Evolutionary conservation across 2,113 vertebrate genomes (phyloP).

Genomic region (Bos indicus): DNA sequence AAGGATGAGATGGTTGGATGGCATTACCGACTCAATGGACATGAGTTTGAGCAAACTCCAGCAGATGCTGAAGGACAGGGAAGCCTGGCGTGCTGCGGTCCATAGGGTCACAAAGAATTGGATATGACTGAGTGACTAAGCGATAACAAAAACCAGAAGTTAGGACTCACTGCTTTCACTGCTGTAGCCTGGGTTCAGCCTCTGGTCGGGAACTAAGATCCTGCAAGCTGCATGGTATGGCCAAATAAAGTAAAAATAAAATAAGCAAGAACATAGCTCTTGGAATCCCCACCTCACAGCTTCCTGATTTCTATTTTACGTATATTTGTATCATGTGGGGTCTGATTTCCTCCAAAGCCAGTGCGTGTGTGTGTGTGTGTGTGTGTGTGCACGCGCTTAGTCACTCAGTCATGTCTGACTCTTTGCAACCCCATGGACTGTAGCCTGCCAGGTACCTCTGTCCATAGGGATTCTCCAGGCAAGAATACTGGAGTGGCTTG

Average conservation of each 20-base stretch:
- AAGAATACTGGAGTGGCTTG: not conserved
- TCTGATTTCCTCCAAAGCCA: not conserved
- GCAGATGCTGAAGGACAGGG: not conserved
- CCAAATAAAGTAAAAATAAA: not conserved
- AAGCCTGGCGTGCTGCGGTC: not conserved
- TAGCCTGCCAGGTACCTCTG: not conserved
- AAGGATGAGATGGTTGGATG: not conserved
- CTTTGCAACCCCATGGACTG: not conserved
- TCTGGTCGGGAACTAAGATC: not conserved
- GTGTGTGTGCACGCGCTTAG: accelerated
- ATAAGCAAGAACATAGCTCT: not conserved
- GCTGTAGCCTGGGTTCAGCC: not conserved
- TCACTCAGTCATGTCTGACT: not conserved
- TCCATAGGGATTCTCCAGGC: not conserved
- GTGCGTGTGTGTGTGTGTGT: accelerated
- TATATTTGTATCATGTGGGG: not conserved
- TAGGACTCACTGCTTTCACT: not conserved
- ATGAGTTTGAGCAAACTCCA: not conserved
- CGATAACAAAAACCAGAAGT: not conserved
- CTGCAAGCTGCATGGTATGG: not conserved
- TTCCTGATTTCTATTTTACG: not conserved
- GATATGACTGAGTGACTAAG: not conserved
- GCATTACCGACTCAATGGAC: not conserved
- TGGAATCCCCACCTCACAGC: not conserved
- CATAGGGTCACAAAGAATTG: not conserved